Evolutionary conservation across 2,888 invertebrate species (phyloP).

Genomic region (Thereva nobilitata): DNA sequence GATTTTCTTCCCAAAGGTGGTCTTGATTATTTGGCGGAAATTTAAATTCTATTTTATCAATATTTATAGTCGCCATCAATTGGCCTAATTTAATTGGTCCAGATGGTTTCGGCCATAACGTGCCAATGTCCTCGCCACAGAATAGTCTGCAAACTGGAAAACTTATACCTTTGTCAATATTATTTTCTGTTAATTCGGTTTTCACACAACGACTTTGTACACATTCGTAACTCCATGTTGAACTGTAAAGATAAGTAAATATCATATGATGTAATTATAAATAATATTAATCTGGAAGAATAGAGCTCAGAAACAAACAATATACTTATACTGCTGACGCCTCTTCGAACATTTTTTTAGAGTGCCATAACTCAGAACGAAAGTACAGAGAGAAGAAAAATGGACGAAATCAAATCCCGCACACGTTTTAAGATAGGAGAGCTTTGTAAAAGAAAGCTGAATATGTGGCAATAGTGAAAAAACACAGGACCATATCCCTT

Average conservation of each 20-base stretch:
- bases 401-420: too few species aligned
- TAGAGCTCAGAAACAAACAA: too few species aligned
- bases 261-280: too few species aligned
- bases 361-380: too few species aligned
- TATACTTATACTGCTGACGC: too few species aligned
- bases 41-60: conserved; percentile 52
- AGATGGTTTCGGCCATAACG: conserved; percentile 60
- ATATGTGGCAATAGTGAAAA: too few species aligned
- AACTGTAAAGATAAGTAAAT: not conserved
- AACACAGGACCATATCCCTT: too few species aligned
- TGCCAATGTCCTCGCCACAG: conserved; percentile 60
- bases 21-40: conserved; percentile 48
- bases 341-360: too few species aligned
- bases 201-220: conserved; percentile 50
- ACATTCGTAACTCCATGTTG: conserved; percentile 55
- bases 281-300: too few species aligned
- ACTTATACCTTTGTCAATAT: conserved; percentile 53
- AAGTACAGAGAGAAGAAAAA: too few species aligned
- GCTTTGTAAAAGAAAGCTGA: too few species aligned
- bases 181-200: conserved; percentile 51
- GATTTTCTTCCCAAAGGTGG: conserved; percentile 50
- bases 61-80: conserved; percentile 57
- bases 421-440: too few species aligned
- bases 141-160: conserved; percentile 60
- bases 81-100: conserved; percentile 58